Conservation (phyloP, 64 coral and sea anemone genomes). For the Stylophora pistillata region DNA sequence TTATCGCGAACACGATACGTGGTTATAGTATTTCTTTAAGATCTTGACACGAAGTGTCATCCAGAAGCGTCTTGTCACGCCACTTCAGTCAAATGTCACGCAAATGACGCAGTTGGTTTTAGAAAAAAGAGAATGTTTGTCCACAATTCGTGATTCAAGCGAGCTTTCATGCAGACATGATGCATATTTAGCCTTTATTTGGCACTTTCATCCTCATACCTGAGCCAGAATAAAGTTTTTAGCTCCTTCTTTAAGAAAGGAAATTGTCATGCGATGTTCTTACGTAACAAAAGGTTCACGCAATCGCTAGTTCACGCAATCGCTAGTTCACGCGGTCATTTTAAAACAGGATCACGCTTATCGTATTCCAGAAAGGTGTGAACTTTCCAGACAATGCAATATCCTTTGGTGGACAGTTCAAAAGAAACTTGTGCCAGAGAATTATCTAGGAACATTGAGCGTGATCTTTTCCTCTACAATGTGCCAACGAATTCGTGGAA, state of each 20-base stretch:
- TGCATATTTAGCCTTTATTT: background rate
- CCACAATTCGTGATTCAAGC: background rate
- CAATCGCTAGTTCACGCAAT: conserved; percentile 2
- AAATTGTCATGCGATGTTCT: conserved; percentile 30
- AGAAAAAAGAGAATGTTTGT: background rate
- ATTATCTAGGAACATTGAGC: background rate
- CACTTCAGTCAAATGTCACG: background rate
- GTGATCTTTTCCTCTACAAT: too few relatives aligned
- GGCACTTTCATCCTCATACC: background rate
- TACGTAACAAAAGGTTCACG: conserved; percentile 32
- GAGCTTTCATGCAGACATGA: background rate
- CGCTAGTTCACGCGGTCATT: background rate
- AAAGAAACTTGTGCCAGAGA: too few relatives aligned
- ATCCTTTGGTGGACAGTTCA: too few relatives aligned
- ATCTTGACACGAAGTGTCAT: background rate
- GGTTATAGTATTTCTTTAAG: background rate
- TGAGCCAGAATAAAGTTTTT: background rate
- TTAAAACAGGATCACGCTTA: background rate
- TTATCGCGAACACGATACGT: background rate
- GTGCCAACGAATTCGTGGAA: too few relatives aligned
- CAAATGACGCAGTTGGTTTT: conserved; percentile 1
- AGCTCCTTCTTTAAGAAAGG: background rate
- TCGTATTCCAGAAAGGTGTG: background rate
- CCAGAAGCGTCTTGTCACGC: conserved; percentile 5
- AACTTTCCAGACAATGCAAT: background rate